Base-by-base conservation (phyloP, 2,888 invertebrate genomes). In the Drosophila austrosaltans region DNA sequence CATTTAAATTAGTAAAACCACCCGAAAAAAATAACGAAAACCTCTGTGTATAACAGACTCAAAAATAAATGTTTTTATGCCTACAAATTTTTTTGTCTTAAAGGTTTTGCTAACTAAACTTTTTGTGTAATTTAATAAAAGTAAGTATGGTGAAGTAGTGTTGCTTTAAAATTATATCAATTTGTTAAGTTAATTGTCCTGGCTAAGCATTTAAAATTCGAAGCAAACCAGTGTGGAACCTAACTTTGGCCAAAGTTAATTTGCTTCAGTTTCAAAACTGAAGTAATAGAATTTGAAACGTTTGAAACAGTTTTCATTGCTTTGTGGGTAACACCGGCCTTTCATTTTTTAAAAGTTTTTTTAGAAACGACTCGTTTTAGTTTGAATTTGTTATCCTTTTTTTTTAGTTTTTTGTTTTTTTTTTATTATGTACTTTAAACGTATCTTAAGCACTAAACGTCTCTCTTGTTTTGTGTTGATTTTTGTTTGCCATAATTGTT, bases 381-480 rank as follows among this genome's bases (percentile, higher is more conserved):
- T 59, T 72, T 82, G 75, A 77, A 16, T 16, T 16, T 66, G 77
- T 82, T 79, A 69, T 75, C 78, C 75, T 69, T 81, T 77, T 70
- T 65, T 48, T 57, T 70, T 66, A 53, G 48, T 22, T 40, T 56
- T 36, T 69, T 62, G 22, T 57, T 30, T 72, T 73, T 57, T 72
- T 72, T 72, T 69, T 76, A 87, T 85, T 86, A 77, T 86, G 66
- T 82, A 87, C 80, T 87, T 86, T 80, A 80, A 80, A 77, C 72
- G 75, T 80, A 80, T 79, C 80, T 80, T 80, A 80, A 81, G 80
- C 82, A 81, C 82, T 80, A 80, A 81, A 75, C 80, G 75, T 81
- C 79, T 80, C 77, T 82, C 72, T 78, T 67, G 28, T 67, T 48
- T 68, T 69, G 64, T 80, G 72, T 78, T 70, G 77, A 68, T 67